Evolutionary conservation across 2,888 invertebrate species (phyloP).

Genomic region (Amphipoea lucens): DNA sequence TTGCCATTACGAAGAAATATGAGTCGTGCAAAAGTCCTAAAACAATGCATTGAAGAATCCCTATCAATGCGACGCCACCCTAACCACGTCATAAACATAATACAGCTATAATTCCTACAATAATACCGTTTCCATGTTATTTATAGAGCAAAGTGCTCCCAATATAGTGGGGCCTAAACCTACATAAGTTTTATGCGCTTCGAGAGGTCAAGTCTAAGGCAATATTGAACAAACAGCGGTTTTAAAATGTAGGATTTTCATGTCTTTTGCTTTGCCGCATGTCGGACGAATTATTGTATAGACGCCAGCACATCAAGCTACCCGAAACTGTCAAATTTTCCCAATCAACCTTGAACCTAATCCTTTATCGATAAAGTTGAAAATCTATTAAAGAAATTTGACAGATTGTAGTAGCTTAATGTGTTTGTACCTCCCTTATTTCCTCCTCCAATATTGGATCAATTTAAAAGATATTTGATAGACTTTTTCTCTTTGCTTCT

Average conservation of each 20-base stretch:
- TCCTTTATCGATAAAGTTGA: too few relatives aligned
- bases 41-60: neutral
- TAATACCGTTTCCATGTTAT: slow-evolving; percentile 25
- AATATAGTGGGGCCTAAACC: slow-evolving; percentile 33
- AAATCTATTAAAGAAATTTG: too few relatives aligned
- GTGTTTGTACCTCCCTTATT: too few relatives aligned
- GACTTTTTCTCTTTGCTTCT: too few relatives aligned
- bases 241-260: slow-evolving; percentile 2
- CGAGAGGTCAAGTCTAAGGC: slow-evolving; percentile 46
- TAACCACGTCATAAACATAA: slow-evolving; percentile 19
- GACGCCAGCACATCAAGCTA: too few relatives aligned
- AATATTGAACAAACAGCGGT: neutral
- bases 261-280: slow-evolving; percentile 5
- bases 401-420: too few relatives aligned
- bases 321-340: too few relatives aligned
- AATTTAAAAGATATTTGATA: too few relatives aligned
- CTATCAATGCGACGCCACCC: neutral
- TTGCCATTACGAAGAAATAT: too few relatives aligned
- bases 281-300: neutral
- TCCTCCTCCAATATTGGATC: too few relatives aligned
- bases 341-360: too few relatives aligned
- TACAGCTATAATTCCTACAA: slow-evolving; percentile 15
- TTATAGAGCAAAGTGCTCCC: slow-evolving; percentile 37
- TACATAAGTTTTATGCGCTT: slow-evolving; percentile 10
- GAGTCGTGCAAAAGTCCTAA: neutral